These are phyloP conservation scores for Pelodiscus sinensis DNA, from an alignment of 2,113 vertebrate species.

Conservation along the genomic window DNA sequence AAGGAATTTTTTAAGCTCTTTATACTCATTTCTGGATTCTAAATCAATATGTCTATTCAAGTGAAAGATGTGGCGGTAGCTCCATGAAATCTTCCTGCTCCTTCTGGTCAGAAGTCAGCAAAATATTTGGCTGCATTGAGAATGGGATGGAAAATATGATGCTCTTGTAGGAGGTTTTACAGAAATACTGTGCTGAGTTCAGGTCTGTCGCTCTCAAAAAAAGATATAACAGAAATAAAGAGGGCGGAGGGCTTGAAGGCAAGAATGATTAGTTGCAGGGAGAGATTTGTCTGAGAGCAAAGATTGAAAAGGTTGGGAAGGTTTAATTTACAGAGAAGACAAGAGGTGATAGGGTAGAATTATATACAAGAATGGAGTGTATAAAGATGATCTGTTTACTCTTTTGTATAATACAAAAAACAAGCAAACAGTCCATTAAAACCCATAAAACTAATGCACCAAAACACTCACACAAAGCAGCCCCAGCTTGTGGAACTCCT, in stretches of 20 bases:
- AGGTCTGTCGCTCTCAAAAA: background rate
- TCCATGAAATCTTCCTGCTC: background rate
- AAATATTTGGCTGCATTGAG: background rate
- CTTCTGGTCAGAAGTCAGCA: accelerated
- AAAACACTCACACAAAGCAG: background rate
- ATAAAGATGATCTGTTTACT: background rate
- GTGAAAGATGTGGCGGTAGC: accelerated
- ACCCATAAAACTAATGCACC: background rate
- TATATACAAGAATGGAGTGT: background rate
- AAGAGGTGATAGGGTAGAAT: background rate
- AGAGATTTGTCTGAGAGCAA: background rate
- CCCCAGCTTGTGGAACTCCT: background rate
- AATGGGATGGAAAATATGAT: background rate
- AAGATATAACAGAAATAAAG: background rate
- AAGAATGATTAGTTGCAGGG: background rate
- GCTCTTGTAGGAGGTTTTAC: background rate
- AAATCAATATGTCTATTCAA: background rate
- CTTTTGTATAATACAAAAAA: background rate
- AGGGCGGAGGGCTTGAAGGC: background rate
- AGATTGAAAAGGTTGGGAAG: background rate
- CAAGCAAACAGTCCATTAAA: background rate
- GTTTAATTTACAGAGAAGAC: background rate
- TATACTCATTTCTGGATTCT: background rate
- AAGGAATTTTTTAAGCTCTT: background rate
- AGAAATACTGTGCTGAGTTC: background rate